Conservation (phyloP, 2,113 vertebrate genomes). For the Plestiodon gilberti region DNA sequence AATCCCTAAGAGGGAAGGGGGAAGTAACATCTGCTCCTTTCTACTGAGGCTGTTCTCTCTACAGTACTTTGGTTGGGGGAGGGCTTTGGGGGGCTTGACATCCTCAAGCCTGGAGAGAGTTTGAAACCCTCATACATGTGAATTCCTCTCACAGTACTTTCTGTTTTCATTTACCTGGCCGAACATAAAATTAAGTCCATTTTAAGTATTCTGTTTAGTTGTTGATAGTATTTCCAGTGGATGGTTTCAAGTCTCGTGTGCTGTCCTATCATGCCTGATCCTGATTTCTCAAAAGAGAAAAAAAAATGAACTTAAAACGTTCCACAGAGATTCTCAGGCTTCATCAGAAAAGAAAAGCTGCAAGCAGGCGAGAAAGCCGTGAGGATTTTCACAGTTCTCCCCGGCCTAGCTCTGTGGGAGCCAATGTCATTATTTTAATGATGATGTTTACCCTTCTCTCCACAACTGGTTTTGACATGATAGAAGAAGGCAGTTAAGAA, state of each 20-base stretch:
- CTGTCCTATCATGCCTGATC: background rate
- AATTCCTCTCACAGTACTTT: too few relatives aligned
- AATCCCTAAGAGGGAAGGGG: too few relatives aligned
- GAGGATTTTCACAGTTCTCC: conserved; percentile 9
- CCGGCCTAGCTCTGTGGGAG: conserved; percentile 16
- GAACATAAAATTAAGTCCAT: too few relatives aligned
- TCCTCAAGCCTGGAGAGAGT: too few relatives aligned
- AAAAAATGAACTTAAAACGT: conserved; percentile 2
- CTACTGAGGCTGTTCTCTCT: too few relatives aligned
- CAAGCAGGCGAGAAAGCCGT: background rate
- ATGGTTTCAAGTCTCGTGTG: background rate
- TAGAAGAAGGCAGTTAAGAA: conserved; percentile 13
- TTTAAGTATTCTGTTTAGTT: background rate
- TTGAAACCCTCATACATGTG: too few relatives aligned
- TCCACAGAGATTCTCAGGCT: background rate
- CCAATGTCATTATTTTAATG: conserved; percentile 23
- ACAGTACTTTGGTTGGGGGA: too few relatives aligned
- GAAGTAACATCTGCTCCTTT: too few relatives aligned
- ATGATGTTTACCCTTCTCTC: conserved; percentile 31
- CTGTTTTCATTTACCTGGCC: too few relatives aligned
- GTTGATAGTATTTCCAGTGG: background rate
- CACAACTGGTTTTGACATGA: conserved; percentile 20
- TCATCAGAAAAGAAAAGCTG: background rate
- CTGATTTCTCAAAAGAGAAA: background rate
- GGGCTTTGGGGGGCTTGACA: too few relatives aligned